Conservation (phyloP, 2,797 vertebrate species). For the Huso huso region DNA sequence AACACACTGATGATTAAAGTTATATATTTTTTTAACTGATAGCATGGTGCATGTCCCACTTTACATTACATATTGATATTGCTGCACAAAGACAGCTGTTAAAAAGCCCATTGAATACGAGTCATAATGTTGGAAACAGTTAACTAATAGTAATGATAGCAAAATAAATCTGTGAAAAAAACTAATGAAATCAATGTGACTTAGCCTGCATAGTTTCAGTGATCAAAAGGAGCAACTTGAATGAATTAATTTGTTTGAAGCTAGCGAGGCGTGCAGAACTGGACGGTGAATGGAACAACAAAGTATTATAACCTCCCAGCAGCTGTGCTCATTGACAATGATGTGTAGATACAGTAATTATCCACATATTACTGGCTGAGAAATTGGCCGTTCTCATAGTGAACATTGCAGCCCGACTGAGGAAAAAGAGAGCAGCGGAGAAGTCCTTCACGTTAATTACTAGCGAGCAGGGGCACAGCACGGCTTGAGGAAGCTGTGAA, state of each 20-base stretch:
- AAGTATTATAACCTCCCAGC: not conserved
- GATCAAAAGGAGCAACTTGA: not conserved
- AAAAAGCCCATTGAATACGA: too few species aligned
- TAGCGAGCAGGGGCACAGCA: not conserved
- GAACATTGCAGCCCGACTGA: not conserved
- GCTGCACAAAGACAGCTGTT: too few species aligned
- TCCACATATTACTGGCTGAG: not conserved
- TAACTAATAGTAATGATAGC: too few species aligned
- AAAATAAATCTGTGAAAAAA: too few species aligned
- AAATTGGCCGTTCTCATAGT: not conserved
- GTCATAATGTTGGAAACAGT: too few species aligned
- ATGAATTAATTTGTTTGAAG: not conserved
- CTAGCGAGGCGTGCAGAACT: not conserved
- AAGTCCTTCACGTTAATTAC: not conserved
- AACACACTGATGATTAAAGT: too few species aligned
- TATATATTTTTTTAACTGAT: too few species aligned
- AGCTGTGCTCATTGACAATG: not conserved
- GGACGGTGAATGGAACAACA: not conserved
- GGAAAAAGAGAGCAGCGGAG: not conserved
- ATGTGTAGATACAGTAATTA: not conserved
- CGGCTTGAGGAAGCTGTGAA: not conserved
- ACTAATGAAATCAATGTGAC: too few species aligned
- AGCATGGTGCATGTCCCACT: too few species aligned
- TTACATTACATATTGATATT: too few species aligned
- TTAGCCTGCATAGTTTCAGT: too few species aligned